These are phyloP conservation scores for Pao palembangensis DNA, from an alignment of 2,113 vertebrate species.

Conservation along the genomic window DNA sequence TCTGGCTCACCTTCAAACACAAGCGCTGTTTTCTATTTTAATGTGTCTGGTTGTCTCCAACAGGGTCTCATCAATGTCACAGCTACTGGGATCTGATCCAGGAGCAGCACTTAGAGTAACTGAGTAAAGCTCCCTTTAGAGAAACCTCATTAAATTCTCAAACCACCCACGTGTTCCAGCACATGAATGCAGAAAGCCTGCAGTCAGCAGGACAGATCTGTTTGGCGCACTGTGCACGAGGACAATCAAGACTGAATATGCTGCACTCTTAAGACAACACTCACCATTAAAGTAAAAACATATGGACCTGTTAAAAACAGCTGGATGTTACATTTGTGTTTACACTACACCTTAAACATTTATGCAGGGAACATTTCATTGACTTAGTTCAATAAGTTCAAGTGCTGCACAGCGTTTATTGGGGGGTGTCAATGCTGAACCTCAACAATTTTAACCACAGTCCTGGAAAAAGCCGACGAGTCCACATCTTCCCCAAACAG, in stretches of 20 bases:
- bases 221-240: background rate
- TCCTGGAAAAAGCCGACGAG: conserved; percentile 30
- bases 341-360: conserved; percentile 33
- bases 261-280: background rate
- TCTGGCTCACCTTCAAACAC: conserved; percentile 39
- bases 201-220: conserved; percentile 34
- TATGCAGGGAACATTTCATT: conserved; percentile 23
- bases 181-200: conserved; percentile 41
- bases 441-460: conserved; percentile 54
- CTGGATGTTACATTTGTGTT: background rate
- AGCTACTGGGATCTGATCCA: conserved; percentile 49
- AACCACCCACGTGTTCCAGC: conserved; percentile 45
- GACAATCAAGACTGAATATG: conserved; percentile 6
- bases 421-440: conserved; percentile 53
- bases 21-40: conserved; percentile 22
- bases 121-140: conserved; percentile 63
- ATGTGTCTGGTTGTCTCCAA: conserved; percentile 7
- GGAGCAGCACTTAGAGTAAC: conserved; percentile 72
- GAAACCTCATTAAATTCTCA: conserved; percentile 69
- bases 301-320: background rate
- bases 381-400: conserved; percentile 14
- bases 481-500: conserved; percentile 45
- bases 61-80: conserved; percentile 26
- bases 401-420: background rate
- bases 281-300: background rate